Conservation (phyloP, 2,888 invertebrate genomes). For the Syrista parreyssii region DNA sequence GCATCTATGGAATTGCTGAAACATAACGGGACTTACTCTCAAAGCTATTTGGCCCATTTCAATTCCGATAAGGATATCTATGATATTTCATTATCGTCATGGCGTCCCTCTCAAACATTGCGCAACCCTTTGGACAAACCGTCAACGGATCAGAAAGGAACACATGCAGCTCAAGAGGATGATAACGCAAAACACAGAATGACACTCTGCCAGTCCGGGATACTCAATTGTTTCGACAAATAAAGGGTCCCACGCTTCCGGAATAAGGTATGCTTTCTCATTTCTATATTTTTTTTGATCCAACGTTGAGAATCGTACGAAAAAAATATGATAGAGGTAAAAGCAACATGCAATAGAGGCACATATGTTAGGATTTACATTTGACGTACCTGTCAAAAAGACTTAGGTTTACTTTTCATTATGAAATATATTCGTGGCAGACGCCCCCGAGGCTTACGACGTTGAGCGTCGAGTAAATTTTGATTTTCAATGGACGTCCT, state of each 20-base stretch:
- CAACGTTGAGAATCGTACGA: background rate
- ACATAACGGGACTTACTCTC: background rate
- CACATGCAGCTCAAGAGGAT: conserved; percentile 22
- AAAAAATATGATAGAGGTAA: background rate
- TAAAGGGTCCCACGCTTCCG: conserved; percentile 13
- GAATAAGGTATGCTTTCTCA: background rate
- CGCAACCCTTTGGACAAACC: background rate
- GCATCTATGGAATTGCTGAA: background rate
- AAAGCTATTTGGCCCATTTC: conserved; percentile 1
- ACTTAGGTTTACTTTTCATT: background rate
- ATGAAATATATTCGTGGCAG: background rate
- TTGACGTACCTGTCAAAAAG: background rate
- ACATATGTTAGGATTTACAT: background rate
- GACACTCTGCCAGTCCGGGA: conserved; percentile 21
- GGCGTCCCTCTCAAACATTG: background rate
- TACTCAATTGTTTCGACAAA: conserved; percentile 24
- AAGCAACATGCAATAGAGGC: background rate
- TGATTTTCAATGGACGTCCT: background rate
- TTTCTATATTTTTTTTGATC: background rate
- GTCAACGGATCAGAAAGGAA: background rate
- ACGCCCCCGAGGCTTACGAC: background rate
- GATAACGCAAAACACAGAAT: conserved; percentile 43
- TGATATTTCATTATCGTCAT: conserved; percentile 4
- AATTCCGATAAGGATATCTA: conserved; percentile 4
- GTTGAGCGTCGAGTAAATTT: background rate